Conservation (phyloP, 1,140 invertebrate genomes). For the Bathynomus jamesi region DNA sequence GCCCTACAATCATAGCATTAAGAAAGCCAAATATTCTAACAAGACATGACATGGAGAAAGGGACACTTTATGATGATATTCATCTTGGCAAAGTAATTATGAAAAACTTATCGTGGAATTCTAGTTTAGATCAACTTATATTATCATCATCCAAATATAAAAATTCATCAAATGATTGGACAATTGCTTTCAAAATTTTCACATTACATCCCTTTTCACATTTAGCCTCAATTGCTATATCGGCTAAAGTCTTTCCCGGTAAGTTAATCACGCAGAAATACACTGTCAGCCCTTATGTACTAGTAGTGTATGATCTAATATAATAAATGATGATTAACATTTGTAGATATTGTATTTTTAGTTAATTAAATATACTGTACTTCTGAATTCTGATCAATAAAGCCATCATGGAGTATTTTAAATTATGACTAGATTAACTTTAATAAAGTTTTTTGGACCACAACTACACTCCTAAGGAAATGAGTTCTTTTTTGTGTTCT, state of each 20-base stretch:
- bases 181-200: background rate
- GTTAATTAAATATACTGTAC: too few relatives aligned
- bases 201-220: background rate
- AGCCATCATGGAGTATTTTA: too few relatives aligned
- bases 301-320: too few relatives aligned
- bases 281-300: too few relatives aligned
- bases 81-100: background rate
- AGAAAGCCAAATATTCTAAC: background rate
- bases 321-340: too few relatives aligned
- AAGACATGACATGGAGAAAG: background rate
- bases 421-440: too few relatives aligned
- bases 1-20: background rate
- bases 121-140: background rate
- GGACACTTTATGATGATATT: background rate
- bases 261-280: too few relatives aligned
- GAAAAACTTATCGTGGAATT: background rate
- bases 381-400: too few relatives aligned
- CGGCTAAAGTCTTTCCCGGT: background rate
- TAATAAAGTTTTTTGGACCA: too few relatives aligned
- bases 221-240: background rate
- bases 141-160: background rate
- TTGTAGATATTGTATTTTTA: too few relatives aligned
- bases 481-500: too few relatives aligned
- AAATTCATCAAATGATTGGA: background rate
- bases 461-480: too few relatives aligned